These are phyloP conservation scores for Pegea sp. DNA, from an alignment of 23 tunicate genomes.

Conservation along the genomic window DNA sequence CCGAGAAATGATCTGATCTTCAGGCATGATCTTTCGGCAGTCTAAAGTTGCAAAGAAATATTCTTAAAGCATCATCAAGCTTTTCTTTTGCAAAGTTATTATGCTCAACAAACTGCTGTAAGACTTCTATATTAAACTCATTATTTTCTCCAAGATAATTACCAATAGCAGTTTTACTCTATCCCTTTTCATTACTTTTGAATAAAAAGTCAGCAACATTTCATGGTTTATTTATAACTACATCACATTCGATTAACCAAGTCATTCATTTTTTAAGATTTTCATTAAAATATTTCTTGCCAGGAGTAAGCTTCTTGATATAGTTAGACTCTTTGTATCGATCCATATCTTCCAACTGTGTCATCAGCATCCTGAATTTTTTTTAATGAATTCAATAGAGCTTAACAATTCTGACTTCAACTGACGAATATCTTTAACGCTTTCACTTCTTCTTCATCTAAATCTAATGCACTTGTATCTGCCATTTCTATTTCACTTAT, in stretches of 20 bases:
- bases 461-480: too few species aligned
- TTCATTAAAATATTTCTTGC: background rate
- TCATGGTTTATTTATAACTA: slow-evolving; percentile 19
- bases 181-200: slow-evolving; percentile 9
- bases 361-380: too few species aligned
- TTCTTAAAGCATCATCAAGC: slow-evolving; percentile 56
- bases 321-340: too few species aligned
- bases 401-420: too few species aligned
- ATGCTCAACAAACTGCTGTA: slow-evolving; percentile 51
- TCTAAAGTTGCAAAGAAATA: slow-evolving; percentile 79
- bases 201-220: slow-evolving; percentile 56
- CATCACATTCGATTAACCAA: slow-evolving; percentile 37
- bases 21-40: slow-evolving; percentile 94
- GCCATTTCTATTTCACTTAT: too few species aligned
- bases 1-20: slow-evolving; percentile 88
- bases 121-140: slow-evolving; percentile 42
- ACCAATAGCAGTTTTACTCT: slow-evolving; percentile 84
- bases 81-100: slow-evolving; percentile 38
- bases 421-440: too few species aligned
- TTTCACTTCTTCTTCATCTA: too few species aligned
- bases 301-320: background rate
- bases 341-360: too few species aligned
- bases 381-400: too few species aligned
- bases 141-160: slow-evolving; percentile 74
- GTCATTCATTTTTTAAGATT: slow-evolving; percentile 22